Conservation (phyloP, 2,113 vertebrate species). For the Cairina moschata region DNA sequence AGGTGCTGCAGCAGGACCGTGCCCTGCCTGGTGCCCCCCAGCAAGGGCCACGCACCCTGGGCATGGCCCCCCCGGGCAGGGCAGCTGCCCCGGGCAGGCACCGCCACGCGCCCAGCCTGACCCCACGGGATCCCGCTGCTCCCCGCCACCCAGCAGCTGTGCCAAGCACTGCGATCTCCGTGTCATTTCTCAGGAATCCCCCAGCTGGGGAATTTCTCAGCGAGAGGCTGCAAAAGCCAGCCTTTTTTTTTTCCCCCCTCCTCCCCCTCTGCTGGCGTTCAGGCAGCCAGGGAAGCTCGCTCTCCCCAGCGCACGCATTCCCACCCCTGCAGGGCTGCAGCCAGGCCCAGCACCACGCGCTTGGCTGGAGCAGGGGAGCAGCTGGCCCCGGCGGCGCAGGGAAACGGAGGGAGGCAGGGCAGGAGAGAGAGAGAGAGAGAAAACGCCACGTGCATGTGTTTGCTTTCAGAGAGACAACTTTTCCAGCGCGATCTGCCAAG, state of each 20-base stretch:
- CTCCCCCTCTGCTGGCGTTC: background rate
- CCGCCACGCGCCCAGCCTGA: fast-evolving
- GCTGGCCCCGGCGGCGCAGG: slow-evolving; percentile 4
- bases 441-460: slow-evolving; percentile 44
- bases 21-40: background rate
- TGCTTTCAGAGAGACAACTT: background rate
- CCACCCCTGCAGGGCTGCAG: background rate
- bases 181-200: background rate
- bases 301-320: background rate
- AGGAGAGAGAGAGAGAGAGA: background rate
- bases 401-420: background rate
- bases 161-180: background rate
- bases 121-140: fast-evolving
- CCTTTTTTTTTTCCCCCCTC: background rate
- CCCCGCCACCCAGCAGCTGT: background rate
- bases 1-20: fast-evolving
- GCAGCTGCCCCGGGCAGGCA: no score
- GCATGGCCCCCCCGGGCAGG: fast-evolving
- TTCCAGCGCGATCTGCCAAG: slow-evolving; percentile 39
- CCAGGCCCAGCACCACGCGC: slow-evolving; percentile 37
- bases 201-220: slow-evolving; percentile 17
- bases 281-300: background rate
- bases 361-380: slow-evolving; percentile 49
- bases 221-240: background rate
- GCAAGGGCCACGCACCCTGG: fast-evolving